These are phyloP conservation scores for Anticlea derivata DNA, from an alignment of 2,888 invertebrate genomes.

Conservation along the genomic window DNA sequence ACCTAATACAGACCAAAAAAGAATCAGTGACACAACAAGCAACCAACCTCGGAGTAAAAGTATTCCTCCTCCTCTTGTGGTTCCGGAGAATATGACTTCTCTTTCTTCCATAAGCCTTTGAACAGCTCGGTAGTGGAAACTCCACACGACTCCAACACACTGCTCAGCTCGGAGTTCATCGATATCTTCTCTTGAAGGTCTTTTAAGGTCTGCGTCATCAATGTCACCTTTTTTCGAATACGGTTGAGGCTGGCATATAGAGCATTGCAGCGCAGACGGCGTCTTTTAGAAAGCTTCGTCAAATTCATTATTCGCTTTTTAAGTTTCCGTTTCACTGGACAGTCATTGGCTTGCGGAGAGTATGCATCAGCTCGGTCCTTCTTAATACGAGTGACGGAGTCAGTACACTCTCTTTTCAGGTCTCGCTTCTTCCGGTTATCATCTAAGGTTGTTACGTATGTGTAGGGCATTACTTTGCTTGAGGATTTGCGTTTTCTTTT, in stretches of 20 bases:
- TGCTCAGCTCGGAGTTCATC: neutral
- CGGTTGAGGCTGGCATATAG: conserved; percentile 6
- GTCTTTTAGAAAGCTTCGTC: conserved; percentile 10
- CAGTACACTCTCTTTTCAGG: neutral
- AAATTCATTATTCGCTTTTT: conserved; percentile 6
- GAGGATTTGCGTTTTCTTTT: neutral
- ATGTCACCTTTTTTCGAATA: conserved; percentile 5
- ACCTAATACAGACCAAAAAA: too few relatives aligned
- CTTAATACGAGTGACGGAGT: too few relatives aligned
- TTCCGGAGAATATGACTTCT: neutral
- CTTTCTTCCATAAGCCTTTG: neutral
- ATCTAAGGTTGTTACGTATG: neutral
- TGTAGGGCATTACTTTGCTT: neutral
- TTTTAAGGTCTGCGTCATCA: neutral
- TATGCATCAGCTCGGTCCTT: too few relatives aligned
- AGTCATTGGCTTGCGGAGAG: neutral
- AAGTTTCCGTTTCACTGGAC: conserved; percentile 3
- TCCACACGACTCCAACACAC: neutral
- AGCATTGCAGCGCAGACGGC: conserved; percentile 15
- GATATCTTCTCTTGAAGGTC: neutral
- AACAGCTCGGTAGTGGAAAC: neutral
- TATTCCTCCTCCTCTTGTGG: neutral
- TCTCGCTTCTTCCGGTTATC: too few relatives aligned
- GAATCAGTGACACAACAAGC: too few relatives aligned
- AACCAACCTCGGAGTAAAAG: neutral